Evolutionary conservation across 2,888 invertebrate species (phyloP).

Genomic region (Zaprionus bogoriensis): DNA sequence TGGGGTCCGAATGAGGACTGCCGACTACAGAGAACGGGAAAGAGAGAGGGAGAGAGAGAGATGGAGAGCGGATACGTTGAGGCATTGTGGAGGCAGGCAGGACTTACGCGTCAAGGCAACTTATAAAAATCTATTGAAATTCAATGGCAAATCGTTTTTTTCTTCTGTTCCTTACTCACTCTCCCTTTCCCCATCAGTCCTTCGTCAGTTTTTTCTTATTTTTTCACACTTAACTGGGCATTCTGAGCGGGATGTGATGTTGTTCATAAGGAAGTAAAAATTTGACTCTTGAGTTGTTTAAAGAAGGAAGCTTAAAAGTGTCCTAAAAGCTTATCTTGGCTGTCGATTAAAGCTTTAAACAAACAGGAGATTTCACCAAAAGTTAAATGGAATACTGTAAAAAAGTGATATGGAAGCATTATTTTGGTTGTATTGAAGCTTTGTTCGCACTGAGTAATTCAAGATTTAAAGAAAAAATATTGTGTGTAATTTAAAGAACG

Average conservation of each 20-base stretch:
- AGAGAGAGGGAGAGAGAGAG: background rate
- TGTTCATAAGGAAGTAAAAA: background rate
- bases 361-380: background rate
- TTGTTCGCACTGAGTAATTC: no score
- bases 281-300: background rate
- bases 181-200: background rate
- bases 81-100: background rate
- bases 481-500: no score
- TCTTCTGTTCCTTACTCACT: background rate
- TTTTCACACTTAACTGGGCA: slow-evolving; percentile 16
- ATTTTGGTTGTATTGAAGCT: no score
- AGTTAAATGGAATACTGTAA: background rate
- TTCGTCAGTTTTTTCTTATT: background rate
- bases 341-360: background rate
- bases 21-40: background rate
- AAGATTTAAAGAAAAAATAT: no score
- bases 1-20: slow-evolving; percentile 3
- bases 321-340: background rate
- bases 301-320: no score
- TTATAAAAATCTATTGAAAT: slow-evolving; percentile 34
- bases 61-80: no score
- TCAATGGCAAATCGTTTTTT: slow-evolving; percentile 28
- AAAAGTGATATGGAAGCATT: no score
- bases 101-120: slow-evolving; percentile 7
- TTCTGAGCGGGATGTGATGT: background rate